These are phyloP conservation scores for Melanargia galathea DNA, from an alignment of 2,888 invertebrate genomes.

Conservation along the genomic window DNA sequence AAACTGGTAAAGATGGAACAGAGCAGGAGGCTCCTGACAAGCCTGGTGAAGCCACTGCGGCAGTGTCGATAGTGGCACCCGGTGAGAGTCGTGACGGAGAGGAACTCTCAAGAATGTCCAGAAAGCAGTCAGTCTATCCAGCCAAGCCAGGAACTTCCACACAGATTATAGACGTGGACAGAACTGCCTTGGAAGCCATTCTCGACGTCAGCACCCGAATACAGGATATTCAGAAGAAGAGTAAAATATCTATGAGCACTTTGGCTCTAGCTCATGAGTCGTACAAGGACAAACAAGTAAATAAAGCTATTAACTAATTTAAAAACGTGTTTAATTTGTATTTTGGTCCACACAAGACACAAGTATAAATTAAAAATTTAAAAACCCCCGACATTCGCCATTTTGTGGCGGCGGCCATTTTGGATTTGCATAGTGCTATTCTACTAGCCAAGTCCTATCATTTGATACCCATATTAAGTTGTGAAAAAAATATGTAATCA, in stretches of 20 bases:
- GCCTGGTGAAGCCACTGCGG: conserved; percentile 34
- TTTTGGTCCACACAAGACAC: background rate
- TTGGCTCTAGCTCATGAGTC: conserved; percentile 69
- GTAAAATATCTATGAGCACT: conserved; percentile 70
- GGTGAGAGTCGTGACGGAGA: conserved; percentile 44
- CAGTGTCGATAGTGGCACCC: conserved; percentile 27
- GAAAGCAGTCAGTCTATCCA: conserved; percentile 46
- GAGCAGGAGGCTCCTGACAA: conserved; percentile 37
- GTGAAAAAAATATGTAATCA: no score
- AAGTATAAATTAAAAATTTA: background rate
- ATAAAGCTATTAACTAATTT: conserved; percentile 52
- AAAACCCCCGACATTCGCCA: no score
- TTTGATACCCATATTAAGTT: no score
- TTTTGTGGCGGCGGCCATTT: no score
- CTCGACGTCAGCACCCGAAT: conserved; percentile 68
- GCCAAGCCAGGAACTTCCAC: conserved; percentile 40
- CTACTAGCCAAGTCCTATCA: no score
- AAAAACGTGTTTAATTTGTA: conserved; percentile 51
- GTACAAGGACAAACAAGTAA: conserved; percentile 79
- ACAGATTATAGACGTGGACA: conserved; percentile 60
- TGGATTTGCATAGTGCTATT: no score
- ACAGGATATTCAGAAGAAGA: conserved; percentile 66
- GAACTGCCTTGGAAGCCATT: conserved; percentile 69
- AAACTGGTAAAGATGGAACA: conserved; percentile 47
- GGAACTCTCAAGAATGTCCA: conserved; percentile 46